Evolutionary conservation across 2,113 vertebrate species (phyloP), one percentile per base, ranked within the genome.

Genomic region (Rhodinocichla rosea): DNA sequence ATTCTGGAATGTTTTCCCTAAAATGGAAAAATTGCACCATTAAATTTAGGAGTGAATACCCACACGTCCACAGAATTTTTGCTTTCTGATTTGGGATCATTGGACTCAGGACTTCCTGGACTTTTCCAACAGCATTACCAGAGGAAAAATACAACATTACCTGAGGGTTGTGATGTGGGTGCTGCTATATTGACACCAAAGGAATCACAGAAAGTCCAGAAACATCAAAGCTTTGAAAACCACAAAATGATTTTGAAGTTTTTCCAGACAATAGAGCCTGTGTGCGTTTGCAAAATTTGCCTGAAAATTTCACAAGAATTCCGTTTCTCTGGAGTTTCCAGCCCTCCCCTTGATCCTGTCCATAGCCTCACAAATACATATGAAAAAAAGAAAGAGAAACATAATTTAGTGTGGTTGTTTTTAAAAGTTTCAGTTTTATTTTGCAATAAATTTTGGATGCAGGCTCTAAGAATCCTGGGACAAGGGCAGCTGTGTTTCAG

Each of bases 401-500:
- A 77, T n/a, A 13, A 44, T 40, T 86, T 85, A 55, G 11, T 1
- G 7, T 15, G 40, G 53, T 40, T 94, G 89, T 64, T 96, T 93
- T 90, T 53, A 45, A 78, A 93, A 78, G 62, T 81, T 93, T 79
- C 16, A 7, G 28, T 30, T 93, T 93, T 95, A 92, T 88, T 96
- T 96, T 94, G 95, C 93, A 93, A 94, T 95, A 88, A 71, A 79
- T 89, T 86, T 71, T 94, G 90, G 92, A 83, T 84, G 49, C 60
- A 39, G 73, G 52, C 45, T 93, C 18, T 64, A 26, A 70, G 76
- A 94, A 64, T 69, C 56, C 2, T 92, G 64, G 82, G 88, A 93
- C 94, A 94, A 89, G 86, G 71, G 88, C 92, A 94, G 94, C 90
- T 93, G 87, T 92, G 79, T 93, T 95, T 93, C 94, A 89, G 90